Evolutionary conservation across 2,888 invertebrate species (phyloP).

Genomic region (Eupithecia exiguata): DNA sequence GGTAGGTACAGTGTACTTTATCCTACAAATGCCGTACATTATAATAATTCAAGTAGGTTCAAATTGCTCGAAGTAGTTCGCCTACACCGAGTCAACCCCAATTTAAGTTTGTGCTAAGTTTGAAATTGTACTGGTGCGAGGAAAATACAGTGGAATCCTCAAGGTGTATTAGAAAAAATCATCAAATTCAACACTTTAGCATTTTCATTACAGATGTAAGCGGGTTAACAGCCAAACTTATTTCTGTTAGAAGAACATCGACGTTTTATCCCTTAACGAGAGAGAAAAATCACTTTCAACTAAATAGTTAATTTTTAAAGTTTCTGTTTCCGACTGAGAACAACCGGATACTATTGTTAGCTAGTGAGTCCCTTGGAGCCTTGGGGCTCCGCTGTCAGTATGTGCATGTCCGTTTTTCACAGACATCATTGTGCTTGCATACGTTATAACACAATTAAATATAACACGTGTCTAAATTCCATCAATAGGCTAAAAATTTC

Average conservation of each 20-base stretch:
- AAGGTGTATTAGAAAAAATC: neutral
- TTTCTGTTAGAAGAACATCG: no score
- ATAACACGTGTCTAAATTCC: neutral
- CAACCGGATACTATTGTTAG: neutral
- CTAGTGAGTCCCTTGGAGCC: no score
- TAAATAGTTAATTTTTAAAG: no score
- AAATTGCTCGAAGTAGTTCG: conserved; percentile 51
- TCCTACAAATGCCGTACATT: conserved; percentile 15
- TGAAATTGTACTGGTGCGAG: conserved; percentile 56
- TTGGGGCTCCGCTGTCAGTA: no score
- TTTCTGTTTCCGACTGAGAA: neutral
- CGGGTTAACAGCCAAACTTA: no score
- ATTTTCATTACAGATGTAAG: no score
- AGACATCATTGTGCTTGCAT: neutral
- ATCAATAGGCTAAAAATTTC: neutral
- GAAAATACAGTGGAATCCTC: conserved; percentile 12
- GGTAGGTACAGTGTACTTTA: conserved; percentile 14
- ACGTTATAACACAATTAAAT: neutral
- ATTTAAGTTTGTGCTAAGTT: conserved; percentile 73
- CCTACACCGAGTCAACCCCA: conserved; percentile 66
- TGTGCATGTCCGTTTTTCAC: neutral
- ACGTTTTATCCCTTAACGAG: no score
- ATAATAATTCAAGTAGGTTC: conserved; percentile 56
- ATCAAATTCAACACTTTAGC: neutral
- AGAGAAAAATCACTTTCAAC: no score